A percentile compares a stretch with the other conserved stretches of the same genome.
Conservation (phyloP, 2,888 invertebrate genomes). For the Patella caerulea region DNA sequence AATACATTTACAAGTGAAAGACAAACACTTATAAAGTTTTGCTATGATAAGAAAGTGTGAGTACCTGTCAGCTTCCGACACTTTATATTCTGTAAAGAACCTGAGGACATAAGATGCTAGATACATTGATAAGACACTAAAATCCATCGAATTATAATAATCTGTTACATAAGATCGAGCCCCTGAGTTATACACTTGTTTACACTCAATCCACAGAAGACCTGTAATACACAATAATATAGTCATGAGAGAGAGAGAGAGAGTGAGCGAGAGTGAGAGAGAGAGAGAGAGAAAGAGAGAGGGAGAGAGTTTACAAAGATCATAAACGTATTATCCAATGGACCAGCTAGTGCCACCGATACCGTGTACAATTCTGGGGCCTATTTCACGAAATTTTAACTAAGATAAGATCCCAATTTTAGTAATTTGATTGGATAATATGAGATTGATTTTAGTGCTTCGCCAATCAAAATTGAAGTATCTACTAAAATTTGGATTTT, state of each 20-base stretch:
- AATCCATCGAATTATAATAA: slow-evolving; percentile 71
- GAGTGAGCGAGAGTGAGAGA: not conserved
- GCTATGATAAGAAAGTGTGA: no score
- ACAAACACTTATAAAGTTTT: no score
- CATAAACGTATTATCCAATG: no score
- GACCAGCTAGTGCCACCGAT: no score
- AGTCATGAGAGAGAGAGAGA: not conserved
- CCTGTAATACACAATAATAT: slow-evolving; percentile 46
- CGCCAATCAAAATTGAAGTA: no score
- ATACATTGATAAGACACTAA: slow-evolving; percentile 70
- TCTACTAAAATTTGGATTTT: no score
- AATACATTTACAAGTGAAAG: no score
- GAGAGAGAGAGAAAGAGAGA: not conserved
- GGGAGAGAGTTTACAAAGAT: not conserved
- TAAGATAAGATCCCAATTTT: no score
- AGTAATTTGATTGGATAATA: no score
- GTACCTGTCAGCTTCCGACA: slow-evolving; percentile 66
- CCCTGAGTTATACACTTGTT: slow-evolving; percentile 70
- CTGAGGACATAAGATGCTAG: slow-evolving; percentile 70
- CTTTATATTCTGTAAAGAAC: slow-evolving; percentile 69
- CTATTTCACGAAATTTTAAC: no score
- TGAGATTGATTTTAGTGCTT: no score
- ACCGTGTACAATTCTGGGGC: no score
- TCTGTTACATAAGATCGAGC: slow-evolving; percentile 68
- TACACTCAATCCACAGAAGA: slow-evolving; percentile 71